phyloP scores from a whole-genome alignment of 2,797 vertebrate species.

The Intellagama lesueurii region DNA sequence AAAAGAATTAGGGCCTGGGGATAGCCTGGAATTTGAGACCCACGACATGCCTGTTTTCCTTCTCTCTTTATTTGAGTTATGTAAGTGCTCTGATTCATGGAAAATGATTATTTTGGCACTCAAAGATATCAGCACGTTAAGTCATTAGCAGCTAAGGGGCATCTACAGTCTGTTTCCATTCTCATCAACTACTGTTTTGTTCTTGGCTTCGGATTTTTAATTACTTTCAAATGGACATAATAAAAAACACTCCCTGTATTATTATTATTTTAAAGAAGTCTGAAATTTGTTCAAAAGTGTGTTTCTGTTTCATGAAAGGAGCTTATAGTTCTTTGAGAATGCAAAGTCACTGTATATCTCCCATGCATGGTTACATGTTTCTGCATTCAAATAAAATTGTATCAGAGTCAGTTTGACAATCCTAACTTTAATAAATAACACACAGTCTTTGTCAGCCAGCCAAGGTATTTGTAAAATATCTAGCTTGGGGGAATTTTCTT shows the following conservation, averaged over 20 bases:
- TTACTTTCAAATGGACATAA: slow-evolving; percentile 46
- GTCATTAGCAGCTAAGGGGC: slow-evolving; percentile 22
- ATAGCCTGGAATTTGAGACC: slow-evolving; percentile 23
- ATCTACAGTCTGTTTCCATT: slow-evolving; percentile 46
- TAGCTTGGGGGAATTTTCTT: slow-evolving; percentile 51
- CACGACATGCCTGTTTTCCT: slow-evolving; percentile 14
- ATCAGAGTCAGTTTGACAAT: slow-evolving; percentile 60
- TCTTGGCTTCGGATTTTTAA: slow-evolving; percentile 44
- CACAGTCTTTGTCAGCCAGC: slow-evolving; percentile 59
- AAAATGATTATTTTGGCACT: slow-evolving; percentile 54
- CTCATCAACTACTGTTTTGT: slow-evolving; percentile 48
- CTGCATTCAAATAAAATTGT: slow-evolving; percentile 63
- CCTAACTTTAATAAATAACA: slow-evolving; percentile 63
- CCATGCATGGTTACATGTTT: slow-evolving; percentile 50
- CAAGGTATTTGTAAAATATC: slow-evolving; percentile 49
- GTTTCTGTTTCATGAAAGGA: not conserved
- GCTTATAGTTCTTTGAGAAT: slow-evolving; percentile 16
- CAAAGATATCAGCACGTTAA: slow-evolving; percentile 15
- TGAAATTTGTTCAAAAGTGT: slow-evolving; percentile 45
- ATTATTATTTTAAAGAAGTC: not conserved
- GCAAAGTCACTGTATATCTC: not conserved
- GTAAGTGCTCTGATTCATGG: slow-evolving; percentile 34
- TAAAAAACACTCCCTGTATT: slow-evolving; percentile 19
- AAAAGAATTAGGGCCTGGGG: not conserved
- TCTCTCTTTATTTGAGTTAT: slow-evolving; percentile 38